phyloP scores from a whole-genome alignment of 2,888 invertebrate genomes.

The Hyalella azteca region DNA sequence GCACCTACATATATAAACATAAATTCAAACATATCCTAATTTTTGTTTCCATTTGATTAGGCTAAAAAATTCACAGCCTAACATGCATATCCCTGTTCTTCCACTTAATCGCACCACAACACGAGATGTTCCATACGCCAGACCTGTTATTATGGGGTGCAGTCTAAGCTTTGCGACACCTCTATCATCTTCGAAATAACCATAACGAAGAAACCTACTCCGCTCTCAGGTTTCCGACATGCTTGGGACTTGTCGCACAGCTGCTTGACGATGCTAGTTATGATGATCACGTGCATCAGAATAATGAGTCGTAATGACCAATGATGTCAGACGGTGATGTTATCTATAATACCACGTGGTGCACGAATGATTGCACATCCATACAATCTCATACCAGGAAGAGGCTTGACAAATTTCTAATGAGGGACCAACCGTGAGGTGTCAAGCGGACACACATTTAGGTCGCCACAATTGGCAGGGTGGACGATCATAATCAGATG shows the following conservation, averaged over 20 bases:
- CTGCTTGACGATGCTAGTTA: neutral
- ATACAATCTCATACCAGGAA: neutral
- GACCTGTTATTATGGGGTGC: neutral
- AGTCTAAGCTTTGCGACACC: neutral
- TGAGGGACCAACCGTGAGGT: neutral
- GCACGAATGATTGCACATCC: neutral
- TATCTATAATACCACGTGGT: neutral
- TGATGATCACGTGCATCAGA: neutral
- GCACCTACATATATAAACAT: too few relatives aligned
- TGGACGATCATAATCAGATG: neutral
- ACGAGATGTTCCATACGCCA: neutral
- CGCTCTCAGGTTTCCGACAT: too few relatives aligned
- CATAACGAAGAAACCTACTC: too few relatives aligned
- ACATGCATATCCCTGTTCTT: too few relatives aligned
- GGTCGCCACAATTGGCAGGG: neutral
- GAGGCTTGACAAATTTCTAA: constrained; percentile 10
- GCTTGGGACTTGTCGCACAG: neutral
- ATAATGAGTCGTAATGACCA: neutral
- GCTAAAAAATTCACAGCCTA: too few relatives aligned
- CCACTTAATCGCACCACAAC: too few relatives aligned
- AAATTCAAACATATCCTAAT: too few relatives aligned
- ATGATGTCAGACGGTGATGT: neutral
- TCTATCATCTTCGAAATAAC: neutral
- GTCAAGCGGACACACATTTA: neutral
- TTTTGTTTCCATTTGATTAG: too few relatives aligned